Base-by-base conservation (phyloP, 2,888 invertebrate genomes). In the Phrixothrix hirtus region DNA sequence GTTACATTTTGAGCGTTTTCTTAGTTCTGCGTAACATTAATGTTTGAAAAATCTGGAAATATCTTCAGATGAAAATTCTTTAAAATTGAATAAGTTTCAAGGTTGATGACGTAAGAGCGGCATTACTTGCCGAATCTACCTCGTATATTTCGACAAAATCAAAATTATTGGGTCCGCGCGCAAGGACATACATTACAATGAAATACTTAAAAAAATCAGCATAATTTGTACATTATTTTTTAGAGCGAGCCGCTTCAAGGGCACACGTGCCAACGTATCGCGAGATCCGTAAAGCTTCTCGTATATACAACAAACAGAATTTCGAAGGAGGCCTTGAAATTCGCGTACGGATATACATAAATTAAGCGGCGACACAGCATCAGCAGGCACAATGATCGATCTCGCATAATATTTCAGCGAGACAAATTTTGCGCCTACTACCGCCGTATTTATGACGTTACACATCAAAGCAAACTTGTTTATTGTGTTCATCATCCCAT, bases 391-490 rank as follows among this genome's bases (percentile, higher is more conserved):
- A 32, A 37, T 39, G 26, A 38, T 32, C 32, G 43, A 25, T 21
- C 3, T 21, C 7, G 3, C 21, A 7, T 14, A 26, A 32, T 43
- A 31, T 43, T 37, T 43, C 32, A 27, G 43, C 42, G 11, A 11
- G 29, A 37, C 35, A 50, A 50, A 50, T 29, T 39, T 48, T 50
- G 43, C 50, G 39, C 43, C 50, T 50, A 43, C 43, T 44, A 21
- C 35, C 16, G 21, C 12, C 32, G 41, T 43, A 37, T 31, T 14
- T 36, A 13, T 10, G n/a, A 37, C 12, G 12, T 43, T 13, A 35
- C 6, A 49, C 48, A 43, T 50, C 43, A 32, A 50, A 37, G 32
- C 10, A 12, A 38, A 50, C 37, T 50, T 43, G 43, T 50, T 50
- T 26, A 42, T 49, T 26, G 9, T 34, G 26, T 16, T 36, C 36